phyloP scores from a whole-genome alignment of 2,797 vertebrate species.

The Lithobates sylvaticus region DNA sequence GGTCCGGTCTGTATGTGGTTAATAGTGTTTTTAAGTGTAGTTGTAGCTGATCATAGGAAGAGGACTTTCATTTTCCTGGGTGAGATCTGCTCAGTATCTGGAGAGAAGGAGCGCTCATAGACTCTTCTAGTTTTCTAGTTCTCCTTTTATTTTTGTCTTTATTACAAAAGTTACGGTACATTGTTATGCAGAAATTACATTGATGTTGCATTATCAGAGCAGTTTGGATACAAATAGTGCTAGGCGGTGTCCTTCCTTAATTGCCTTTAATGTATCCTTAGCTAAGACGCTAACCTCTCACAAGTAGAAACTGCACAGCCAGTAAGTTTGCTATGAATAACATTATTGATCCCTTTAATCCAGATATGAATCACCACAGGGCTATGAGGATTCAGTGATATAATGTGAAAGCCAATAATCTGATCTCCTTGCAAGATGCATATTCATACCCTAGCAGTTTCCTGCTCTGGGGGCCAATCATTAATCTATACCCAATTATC shows the following conservation, averaged over 20 bases:
- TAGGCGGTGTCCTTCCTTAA: too few relatives aligned
- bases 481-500: slow-evolving; percentile 32
- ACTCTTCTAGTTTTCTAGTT: background rate
- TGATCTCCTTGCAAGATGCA: slow-evolving; percentile 2
- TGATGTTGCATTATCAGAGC: background rate
- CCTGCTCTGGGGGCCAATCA: background rate
- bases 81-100: background rate
- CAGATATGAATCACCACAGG: background rate
- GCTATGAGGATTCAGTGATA: slow-evolving; percentile 13
- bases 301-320: background rate
- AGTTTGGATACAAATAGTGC: background rate
- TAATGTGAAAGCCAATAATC: slow-evolving; percentile 6
- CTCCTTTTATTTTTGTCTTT: background rate
- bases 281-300: background rate
- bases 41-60: background rate
- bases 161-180: too few relatives aligned
- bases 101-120: too few relatives aligned
- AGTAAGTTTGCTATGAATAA: background rate
- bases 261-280: background rate
- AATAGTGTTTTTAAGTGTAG: too few relatives aligned
- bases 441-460: background rate
- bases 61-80: background rate
- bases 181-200: background rate
- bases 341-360: slow-evolving; percentile 12
- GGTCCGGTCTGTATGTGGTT: too few relatives aligned